Conservation (phyloP, 2,888 invertebrate species). For the Sarcophaga caerulescens region DNA sequence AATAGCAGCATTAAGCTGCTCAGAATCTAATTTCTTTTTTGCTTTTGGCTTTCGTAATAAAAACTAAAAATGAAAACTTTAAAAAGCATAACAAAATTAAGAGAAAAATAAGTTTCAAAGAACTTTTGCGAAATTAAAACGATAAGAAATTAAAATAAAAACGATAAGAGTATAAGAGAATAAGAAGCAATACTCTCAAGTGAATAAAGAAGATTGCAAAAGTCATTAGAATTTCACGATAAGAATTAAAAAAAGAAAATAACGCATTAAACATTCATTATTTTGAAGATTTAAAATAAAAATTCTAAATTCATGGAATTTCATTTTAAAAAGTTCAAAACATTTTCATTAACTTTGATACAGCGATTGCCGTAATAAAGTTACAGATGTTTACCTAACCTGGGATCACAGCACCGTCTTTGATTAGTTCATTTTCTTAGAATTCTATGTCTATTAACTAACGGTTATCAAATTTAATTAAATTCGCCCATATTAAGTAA, state of each 20-base stretch:
- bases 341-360: background rate
- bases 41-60: conserved; percentile 44
- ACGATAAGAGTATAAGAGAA: too few relatives aligned
- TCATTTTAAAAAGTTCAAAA: background rate
- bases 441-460: conserved; percentile 6
- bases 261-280: background rate
- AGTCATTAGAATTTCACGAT: conserved; percentile 39
- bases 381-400: too few relatives aligned
- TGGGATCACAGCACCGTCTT: background rate
- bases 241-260: background rate
- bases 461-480: conserved; percentile 34
- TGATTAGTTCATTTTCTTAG: conserved; percentile 1
- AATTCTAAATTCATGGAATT: conserved; percentile 27
- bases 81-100: background rate
- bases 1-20: conserved; percentile 6
- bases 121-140: background rate
- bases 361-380: too few relatives aligned
- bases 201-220: background rate
- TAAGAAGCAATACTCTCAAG: too few relatives aligned
- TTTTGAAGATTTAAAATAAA: background rate
- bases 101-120: background rate
- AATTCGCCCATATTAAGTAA: background rate
- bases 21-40: background rate
- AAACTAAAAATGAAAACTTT: conserved; percentile 4
- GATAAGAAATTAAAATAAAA: background rate